phyloP scores from a whole-genome alignment of 2,113 vertebrate genomes.

The Coptodon rendalli region DNA sequence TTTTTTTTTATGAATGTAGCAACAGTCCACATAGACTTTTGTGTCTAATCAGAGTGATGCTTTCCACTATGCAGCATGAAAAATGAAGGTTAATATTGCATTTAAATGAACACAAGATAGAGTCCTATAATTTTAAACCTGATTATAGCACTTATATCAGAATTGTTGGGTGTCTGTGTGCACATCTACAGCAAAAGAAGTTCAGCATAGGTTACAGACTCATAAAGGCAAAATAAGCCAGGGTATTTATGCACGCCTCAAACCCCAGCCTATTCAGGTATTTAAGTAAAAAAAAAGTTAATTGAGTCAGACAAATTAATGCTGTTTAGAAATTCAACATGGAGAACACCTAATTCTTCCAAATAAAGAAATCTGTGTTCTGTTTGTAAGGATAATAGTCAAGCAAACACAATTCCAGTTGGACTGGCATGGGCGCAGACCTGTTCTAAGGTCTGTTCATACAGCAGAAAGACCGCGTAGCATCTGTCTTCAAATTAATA shows the following conservation, averaged over 20 bases:
- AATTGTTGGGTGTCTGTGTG: not conserved
- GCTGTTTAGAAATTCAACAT: not conserved
- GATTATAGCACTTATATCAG: not conserved
- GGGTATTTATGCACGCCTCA: not conserved
- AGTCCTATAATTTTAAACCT: not conserved
- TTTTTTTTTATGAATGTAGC: not conserved
- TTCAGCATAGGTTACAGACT: not conserved
- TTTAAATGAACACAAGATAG: not conserved
- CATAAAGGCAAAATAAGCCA: not conserved
- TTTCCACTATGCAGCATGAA: not conserved
- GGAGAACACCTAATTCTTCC: conserved; percentile 2
- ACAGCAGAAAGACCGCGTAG: not conserved
- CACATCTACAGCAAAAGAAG: not conserved
- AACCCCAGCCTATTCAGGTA: not conserved
- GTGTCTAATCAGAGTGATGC: not conserved
- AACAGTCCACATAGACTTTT: not conserved
- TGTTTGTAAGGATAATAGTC: conserved; percentile 2
- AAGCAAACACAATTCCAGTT: conserved; percentile 21
- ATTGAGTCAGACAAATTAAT: not conserved
- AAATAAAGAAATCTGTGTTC: conserved; percentile 29
- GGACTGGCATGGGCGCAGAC: not conserved
- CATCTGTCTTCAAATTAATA: conserved; percentile 37
- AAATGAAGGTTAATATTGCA: not conserved
- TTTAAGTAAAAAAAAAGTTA: not conserved
- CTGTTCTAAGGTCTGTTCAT: not conserved